Base-by-base conservation (phyloP, 2,888 invertebrate genomes). In the Macroteleia sp. region DNA sequence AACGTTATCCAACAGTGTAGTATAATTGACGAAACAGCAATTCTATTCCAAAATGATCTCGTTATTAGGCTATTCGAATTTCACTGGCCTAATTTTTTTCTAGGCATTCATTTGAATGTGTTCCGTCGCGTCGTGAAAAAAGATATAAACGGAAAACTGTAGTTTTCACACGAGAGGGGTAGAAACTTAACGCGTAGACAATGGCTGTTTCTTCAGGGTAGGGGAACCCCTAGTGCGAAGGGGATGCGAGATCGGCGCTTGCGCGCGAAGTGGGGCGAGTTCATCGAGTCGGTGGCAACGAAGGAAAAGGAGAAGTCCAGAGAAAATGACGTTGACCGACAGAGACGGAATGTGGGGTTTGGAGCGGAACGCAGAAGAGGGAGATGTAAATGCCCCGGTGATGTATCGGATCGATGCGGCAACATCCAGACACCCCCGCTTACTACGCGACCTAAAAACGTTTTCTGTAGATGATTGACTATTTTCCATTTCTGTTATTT, bases 331-430 rank as follows among this genome's bases (percentile, higher is more conserved):
- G 61, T 61, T 61, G 69, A 59, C 44, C 66, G 64, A 67, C 50
- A 39, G 42, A 67, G 80, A 75, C 44, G 54, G 79, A 75, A 70
- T 34, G 52, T 64, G 62, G 74, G 77, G 64, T 64, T 67, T 79
- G 73, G 79, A 79, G 69, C 69, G 77, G 79, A 82, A 80, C 77
- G 79, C 67, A 77, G 82, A 57, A 82, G 87, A 83, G 86, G 88
- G 90, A 88, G 90, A 91, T 91, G 91, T 91, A 91, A 91, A 91
- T 91, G 88, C 89, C 89, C 88, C 87, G 83, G 89, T 91, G 91
- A 91, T 91, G 91, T 91, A 91, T 91, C 91, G 91, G 91, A 91
- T 91, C 91, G 90, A 91, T 91, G 90, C 90, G 85, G 88, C 89
- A 89, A 89, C 90, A 89, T 89, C 90, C 89, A 89, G 90, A 90